Base-by-base conservation (phyloP, 2,888 invertebrate genomes). In the Antheraea yamamai region DNA sequence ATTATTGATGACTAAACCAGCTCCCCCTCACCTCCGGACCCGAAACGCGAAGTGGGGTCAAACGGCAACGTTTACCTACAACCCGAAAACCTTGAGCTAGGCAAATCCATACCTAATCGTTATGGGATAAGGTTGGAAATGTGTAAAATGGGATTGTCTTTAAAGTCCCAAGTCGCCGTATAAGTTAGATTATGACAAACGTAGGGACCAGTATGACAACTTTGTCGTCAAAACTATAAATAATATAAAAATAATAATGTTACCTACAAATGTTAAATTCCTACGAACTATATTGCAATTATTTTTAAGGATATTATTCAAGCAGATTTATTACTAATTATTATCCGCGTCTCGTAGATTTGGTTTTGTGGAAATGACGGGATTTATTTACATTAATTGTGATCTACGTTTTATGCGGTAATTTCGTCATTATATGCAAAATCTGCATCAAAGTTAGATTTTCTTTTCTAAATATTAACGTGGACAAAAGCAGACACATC, bases 1-100 rank as follows among this genome's bases (percentile, higher is more conserved):
- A 92, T 93, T 94, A 94, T 94, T 94, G 94, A 94, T 94, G 93
- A 89, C 92, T 93, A 89, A 90, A 91, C 89, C 92, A 88, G 83
- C 89, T 88, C 89, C 89, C 86, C 84, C 84, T 83, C 80, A 75
- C 84, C 85, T 85, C 82, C 80, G 87, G 87, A 87, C 89, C 90
- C 89, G 83, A 92, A 93, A 92, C 89, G 89, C 92, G 91, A 88
- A 93, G 94, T 91, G 94, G 94, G 94, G 94, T 95, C 94, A 94
- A 93, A 93, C 88, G 89, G 86, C 87, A 91, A 87, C 91, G 88
- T 88, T 91, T 87, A 85, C 88, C 83, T 82, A 83, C 85, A 85
- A 84, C 78, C 80, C 79, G 79, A 76, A 76, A 78, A 79, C 78
- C 79, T 78, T 35, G 75, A 52, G 74, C 30, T 16, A 8, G 75